phyloP scores from a whole-genome alignment of 2,113 vertebrate genomes.

The Tamias sibiricus region DNA sequence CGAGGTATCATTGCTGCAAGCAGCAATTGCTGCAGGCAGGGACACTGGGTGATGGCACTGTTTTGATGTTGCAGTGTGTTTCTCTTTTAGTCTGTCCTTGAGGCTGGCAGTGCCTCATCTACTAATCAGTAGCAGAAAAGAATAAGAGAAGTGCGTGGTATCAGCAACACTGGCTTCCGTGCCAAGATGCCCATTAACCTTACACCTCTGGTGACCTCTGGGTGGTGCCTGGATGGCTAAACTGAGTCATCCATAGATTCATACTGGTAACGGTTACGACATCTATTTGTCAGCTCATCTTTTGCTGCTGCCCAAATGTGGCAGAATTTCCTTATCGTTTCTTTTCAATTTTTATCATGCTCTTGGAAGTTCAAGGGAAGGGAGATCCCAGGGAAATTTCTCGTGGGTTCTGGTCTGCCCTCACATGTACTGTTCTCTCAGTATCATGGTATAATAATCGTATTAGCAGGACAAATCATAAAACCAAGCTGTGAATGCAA shows the following conservation, averaged over 20 bases:
- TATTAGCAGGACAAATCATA: neutral
- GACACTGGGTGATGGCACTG: neutral
- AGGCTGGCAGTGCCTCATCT: neutral
- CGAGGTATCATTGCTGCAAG: no score
- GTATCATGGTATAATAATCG: neutral
- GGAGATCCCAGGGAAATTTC: neutral
- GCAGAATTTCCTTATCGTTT: conserved; percentile 30
- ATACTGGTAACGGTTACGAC: neutral
- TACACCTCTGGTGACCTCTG: conserved; percentile 31
- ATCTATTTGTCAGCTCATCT: neutral
- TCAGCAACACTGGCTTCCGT: neutral
- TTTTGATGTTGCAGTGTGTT: neutral
- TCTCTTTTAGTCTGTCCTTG: neutral
- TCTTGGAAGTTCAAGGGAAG: neutral
- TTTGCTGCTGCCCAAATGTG: neutral
- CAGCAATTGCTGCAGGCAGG: no score
- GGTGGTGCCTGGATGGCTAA: neutral
- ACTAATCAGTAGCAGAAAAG: neutral
- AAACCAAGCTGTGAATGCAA: neutral
- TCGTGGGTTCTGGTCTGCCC: neutral
- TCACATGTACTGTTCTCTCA: neutral
- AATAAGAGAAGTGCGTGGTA: neutral
- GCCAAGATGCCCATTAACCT: neutral
- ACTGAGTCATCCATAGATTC: conserved; percentile 47
- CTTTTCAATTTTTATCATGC: conserved; percentile 16